Percentiles rank a stretch among this genome's conserved stretches.
Conservation (phyloP, 2,888 invertebrate species). For the Cheilosia scutellata region DNA sequence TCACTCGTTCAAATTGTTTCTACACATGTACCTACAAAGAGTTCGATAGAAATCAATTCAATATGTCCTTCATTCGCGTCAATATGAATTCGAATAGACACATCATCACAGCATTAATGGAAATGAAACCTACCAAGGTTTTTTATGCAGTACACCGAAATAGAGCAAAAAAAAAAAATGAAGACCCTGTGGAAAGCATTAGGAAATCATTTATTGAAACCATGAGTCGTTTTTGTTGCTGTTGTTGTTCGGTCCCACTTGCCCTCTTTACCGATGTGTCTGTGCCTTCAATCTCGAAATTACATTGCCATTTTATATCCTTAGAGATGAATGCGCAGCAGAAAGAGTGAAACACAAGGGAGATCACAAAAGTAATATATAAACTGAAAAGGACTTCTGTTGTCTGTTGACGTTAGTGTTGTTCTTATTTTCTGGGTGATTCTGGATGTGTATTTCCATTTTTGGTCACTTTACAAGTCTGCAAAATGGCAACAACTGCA, state of each 20-base stretch:
- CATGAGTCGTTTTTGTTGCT: conserved; percentile 32
- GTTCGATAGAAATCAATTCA: conserved; percentile 49
- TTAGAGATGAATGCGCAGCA: conserved; percentile 11
- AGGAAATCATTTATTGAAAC: conserved; percentile 62
- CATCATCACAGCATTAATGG: conserved; percentile 55
- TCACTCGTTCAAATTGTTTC: neutral
- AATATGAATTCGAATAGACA: conserved; percentile 56
- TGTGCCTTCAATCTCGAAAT: conserved; percentile 63
- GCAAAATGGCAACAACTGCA: conserved; percentile 10
- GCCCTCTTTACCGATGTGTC: conserved; percentile 31
- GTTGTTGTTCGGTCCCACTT: conserved; percentile 8
- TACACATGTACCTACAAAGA: conserved; percentile 1
- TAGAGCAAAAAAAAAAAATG: conserved; percentile 16
- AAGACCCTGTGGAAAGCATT: conserved; percentile 23
- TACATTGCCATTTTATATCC: conserved; percentile 56
- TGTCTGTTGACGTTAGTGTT: conserved; percentile 55
- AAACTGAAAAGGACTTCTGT: conserved; percentile 43
- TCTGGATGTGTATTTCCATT: conserved; percentile 34
- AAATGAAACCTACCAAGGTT: conserved; percentile 53
- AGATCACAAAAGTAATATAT: conserved; percentile 44
- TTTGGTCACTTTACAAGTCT: conserved; percentile 69
- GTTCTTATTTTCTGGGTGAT: conserved; percentile 39
- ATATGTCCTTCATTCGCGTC: conserved; percentile 44
- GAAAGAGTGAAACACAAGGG: conserved; percentile 4
- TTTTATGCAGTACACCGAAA: conserved; percentile 1